Base-by-base conservation (phyloP, 2,113 vertebrate species). In the Pteropus alecto region DNA sequence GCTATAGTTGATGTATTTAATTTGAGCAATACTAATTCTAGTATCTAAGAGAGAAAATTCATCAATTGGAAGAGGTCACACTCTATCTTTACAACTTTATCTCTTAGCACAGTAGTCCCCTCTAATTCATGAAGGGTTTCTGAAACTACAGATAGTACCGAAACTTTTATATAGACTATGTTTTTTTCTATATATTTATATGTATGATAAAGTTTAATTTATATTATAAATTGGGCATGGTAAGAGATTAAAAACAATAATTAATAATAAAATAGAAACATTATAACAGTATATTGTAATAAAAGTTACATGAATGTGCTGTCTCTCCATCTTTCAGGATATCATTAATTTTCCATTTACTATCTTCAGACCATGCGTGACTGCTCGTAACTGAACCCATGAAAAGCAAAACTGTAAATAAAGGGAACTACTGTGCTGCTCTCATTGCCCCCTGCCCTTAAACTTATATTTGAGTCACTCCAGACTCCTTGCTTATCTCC, bases 371-470 rank as follows among this genome's bases (percentile, higher is more conserved):
- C 46, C 33, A 8, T 48, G 16, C 15, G 48, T 51, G 16, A 76
- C 9, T 30, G 11, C 73, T 33, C 16, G 16, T 74, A 76, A 51
- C 16, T 21, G 46, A 76, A 76, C 33, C 28, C 46, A 51, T 33
- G 8, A 33, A n/a, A 33, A 51, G 26, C 43, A 74, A 48, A 48
- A 30, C 16, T 30, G 19, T 0, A 16, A 76, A 21, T 51, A 19
- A 76, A 16, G 43, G 4, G 73, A 16, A 21, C 28, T 30, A 9
- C 46, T 21, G 8, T 33, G 16, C 46, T 84, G 3, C 1, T 58
- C 1, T 48, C 43, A 65, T 1, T 58, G 2, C 10, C 43, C 7
- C 6, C 19, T 14, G 3, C 0, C 21, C 15, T 15, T 79, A 26
- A 30, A 85, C 6, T 58, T 41, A 7, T 26, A 13, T 82, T 67